Base-by-base conservation (phyloP, 2,797 vertebrate species). In the Distichodus sexfasciatus region DNA sequence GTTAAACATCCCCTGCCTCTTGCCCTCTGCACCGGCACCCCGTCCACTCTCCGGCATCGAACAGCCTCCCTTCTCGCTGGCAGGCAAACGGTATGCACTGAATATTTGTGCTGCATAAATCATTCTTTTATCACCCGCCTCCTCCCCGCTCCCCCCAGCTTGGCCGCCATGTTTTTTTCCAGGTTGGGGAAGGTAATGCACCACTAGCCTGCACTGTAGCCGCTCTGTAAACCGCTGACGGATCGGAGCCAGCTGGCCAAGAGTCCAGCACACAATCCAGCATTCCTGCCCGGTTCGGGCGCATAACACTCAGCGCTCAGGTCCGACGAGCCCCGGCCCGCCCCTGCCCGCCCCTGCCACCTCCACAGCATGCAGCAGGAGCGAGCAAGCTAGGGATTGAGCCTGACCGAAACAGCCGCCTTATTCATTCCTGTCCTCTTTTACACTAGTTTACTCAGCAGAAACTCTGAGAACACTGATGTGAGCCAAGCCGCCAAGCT, bases 91-190 rank as follows among this genome's bases (percentile, higher is more conserved):
- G 4, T 78, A 68, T 66, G 35, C 61, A 38, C 28, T 15, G 21
- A 14, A 2, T 82, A 72, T 83, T 82, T 82, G 55, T 66, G 66
- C 55, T 69, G 69, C 75, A 82, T 83, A 82, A 82, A 83, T 83
- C 82, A 83, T 82, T 81, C 82, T 83, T 82, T 83, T 80, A 80
- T 80, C 76, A 26, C 74, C 64, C 43, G 36, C 54, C 33, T 14
- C 59, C 28, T 14, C 48, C 38, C 50, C 31, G 33, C 55, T 47
- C 44, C 50, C 46, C 9, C 55, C 36, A 41, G n/a, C n/a, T 33
- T 28, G 57, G 60, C 66, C 54, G 61, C 60, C 72, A 72, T 74
- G 68, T 53, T 71, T 83, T 79, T 72, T 79, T 82, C 76, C 76
- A 79, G 70, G 59, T 69, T 77, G 55, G 60, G 50, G 74, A 63